A percentile compares a stretch with the other conserved stretches of the same genome.
Evolutionary conservation across 1,140 invertebrate species (phyloP).

Genomic region (Cotesia vestalis): DNA sequence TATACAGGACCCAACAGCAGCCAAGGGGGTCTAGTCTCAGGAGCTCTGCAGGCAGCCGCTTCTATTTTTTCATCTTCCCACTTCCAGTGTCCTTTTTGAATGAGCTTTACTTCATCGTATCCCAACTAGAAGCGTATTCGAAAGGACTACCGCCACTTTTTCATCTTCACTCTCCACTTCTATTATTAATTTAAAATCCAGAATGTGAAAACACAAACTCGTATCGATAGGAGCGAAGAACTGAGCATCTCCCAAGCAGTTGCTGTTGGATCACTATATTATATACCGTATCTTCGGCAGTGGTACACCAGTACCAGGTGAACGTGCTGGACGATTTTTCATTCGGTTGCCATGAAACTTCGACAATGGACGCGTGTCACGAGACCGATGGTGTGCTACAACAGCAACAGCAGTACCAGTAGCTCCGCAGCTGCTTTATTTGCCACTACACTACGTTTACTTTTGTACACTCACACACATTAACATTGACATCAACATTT

Average conservation of each 20-base stretch:
- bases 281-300: neutral
- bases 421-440: slow-evolving; percentile 57
- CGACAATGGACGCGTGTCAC: slow-evolving; percentile 67
- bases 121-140: neutral
- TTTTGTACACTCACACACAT: slow-evolving; percentile 33
- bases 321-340: slow-evolving; percentile 62
- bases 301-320: slow-evolving; percentile 50
- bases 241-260: too few relatives aligned
- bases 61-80: too few relatives aligned
- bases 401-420: slow-evolving; percentile 44
- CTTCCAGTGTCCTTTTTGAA: slow-evolving; percentile 6
- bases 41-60: neutral
- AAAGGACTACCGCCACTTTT: too few relatives aligned
- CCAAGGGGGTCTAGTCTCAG: too few relatives aligned
- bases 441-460: slow-evolving; percentile 47
- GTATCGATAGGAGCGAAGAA: too few relatives aligned
- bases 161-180: too few relatives aligned
- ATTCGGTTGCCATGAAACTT: slow-evolving; percentile 62
- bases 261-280: neutral
- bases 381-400: slow-evolving; percentile 32
- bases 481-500: too few relatives aligned
- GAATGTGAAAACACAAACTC: too few relatives aligned
- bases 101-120: neutral
- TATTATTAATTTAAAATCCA: too few relatives aligned
- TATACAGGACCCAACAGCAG: slow-evolving; percentile 13